Base-by-base conservation (phyloP, 2,797 vertebrate genomes). In the Sebastes kiyomatsui region DNA sequence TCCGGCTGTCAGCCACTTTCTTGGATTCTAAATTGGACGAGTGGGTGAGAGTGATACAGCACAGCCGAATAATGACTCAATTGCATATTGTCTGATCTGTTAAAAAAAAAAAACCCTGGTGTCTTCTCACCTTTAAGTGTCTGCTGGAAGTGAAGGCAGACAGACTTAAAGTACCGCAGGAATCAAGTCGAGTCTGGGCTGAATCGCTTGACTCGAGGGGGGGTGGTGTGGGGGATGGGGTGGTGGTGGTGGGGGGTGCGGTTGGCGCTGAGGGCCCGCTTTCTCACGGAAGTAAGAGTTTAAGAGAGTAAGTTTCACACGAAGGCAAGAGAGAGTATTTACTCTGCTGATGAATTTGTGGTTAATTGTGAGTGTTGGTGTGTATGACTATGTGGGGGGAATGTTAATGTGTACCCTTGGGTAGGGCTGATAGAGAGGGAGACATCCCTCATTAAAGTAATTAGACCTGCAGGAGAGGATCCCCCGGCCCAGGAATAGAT, bases 381-480 rank as follows among this genome's bases (percentile, higher is more conserved):
- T 88, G 90, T 89, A 88, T 89, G 75, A 80, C 69, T 88, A 92
- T 93, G 90, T 91, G 85, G 80, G 83, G 88, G 82, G 89, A 90
- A 93, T 92, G 91, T 92, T 94, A 94, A 94, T 94, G 84, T 85
- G 91, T 64, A 91, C 93, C 92, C 92, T 87, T 86, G 91, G 93
- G 93, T 93, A 69, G 83, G 79, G 66, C 82, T 89, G 90, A 89
- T 86, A 86, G 84, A 89, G 88, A 89, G 82, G 84, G 87, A 93
- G 87, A 89, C 80, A 86, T 92, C 73, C 84, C 92, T 94, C 90
- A 93, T 94, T 94, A 93, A 92, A 90, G 93, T 94, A 94, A 94
- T 94, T 94, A 94, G 86, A 93, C 92, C 93, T 93, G 88, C 84
- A 94, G 91, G 91, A 93, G 84, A 93, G 89, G 87, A 88, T 93